These are phyloP conservation scores for Sigmodon hispidus DNA, from an alignment of 2,113 vertebrate species.

Conservation along the genomic window DNA sequence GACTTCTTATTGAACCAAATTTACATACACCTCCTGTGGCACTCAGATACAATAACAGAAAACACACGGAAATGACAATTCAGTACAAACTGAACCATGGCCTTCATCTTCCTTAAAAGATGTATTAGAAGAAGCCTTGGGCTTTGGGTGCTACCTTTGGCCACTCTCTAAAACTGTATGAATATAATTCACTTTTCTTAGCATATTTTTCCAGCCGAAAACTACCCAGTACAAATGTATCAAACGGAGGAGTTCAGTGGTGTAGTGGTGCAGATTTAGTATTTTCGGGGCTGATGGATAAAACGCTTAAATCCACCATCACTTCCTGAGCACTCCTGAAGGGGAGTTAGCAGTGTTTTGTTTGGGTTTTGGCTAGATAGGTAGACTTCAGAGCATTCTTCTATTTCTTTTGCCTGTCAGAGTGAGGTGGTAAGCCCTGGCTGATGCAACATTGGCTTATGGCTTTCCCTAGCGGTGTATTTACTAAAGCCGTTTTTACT, in stretches of 20 bases:
- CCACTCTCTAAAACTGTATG: not conserved
- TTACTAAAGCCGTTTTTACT: slow-evolving; percentile 58
- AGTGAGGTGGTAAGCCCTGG: slow-evolving; percentile 9
- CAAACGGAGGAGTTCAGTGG: not conserved
- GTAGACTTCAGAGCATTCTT: not conserved
- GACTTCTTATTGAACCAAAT: not conserved
- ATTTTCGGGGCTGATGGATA: too few species aligned
- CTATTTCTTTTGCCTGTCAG: slow-evolving; percentile 5
- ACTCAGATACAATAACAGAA: not conserved
- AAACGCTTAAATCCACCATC: accelerated
- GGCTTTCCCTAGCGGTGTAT: slow-evolving; percentile 33
- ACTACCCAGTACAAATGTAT: not conserved
- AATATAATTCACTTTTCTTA: not conserved
- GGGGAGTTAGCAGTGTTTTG: not conserved
- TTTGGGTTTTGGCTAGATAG: not conserved
- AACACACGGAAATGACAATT: too few species aligned
- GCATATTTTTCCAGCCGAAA: not conserved
- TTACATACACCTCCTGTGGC: too few species aligned
- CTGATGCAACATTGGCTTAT: slow-evolving; percentile 48
- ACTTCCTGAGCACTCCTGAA: not conserved
- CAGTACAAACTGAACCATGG: not conserved
- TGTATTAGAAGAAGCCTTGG: accelerated
- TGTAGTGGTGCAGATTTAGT: not conserved
- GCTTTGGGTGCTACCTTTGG: not conserved
- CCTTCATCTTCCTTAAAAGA: not conserved